These are phyloP conservation scores for Gila robusta DNA, from an alignment of 2,797 vertebrate species.

Conservation along the genomic window DNA sequence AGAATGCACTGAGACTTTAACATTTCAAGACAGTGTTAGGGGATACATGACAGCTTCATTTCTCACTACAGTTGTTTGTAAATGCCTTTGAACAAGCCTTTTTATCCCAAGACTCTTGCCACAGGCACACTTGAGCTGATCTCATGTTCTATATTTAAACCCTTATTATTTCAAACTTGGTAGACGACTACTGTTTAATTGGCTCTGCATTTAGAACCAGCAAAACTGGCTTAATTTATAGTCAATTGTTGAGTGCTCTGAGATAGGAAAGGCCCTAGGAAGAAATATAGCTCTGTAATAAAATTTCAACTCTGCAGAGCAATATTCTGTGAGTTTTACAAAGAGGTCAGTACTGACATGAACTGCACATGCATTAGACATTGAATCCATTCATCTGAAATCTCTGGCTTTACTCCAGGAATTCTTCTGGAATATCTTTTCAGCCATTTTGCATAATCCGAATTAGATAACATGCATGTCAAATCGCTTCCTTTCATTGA, in stretches of 20 bases:
- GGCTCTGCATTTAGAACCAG: slow-evolving; percentile 23
- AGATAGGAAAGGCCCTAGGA: slow-evolving; percentile 21
- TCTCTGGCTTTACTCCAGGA: slow-evolving; percentile 1
- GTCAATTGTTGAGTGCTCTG: slow-evolving; percentile 37
- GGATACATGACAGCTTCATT: slow-evolving; percentile 11
- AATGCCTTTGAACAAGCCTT: slow-evolving; percentile 9
- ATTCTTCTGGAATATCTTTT: neutral
- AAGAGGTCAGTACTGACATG: slow-evolving; percentile 21
- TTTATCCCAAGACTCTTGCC: slow-evolving; percentile 3
- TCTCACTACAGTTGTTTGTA: slow-evolving; percentile 23
- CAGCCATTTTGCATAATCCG: neutral
- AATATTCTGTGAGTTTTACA: slow-evolving; percentile 8
- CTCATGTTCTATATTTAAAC: slow-evolving; percentile 7
- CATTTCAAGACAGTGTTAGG: slow-evolving; percentile 4
- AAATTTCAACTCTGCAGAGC: slow-evolving; percentile 18
- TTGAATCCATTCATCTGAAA: slow-evolving; percentile 5
- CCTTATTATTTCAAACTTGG: slow-evolving; percentile 5
- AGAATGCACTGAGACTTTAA: slow-evolving; percentile 18
- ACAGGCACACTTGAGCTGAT: neutral
- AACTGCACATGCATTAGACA: slow-evolving; percentile 12
- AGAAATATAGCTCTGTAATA: slow-evolving; percentile 26
- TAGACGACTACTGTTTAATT: slow-evolving; percentile 27
- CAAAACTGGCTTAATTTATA: slow-evolving; percentile 33
- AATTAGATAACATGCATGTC: slow-evolving; percentile 23
- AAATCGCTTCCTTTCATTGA: neutral